These are phyloP conservation scores for Dynastes grantii DNA, from an alignment of 2,888 invertebrate genomes.

Conservation along the genomic window DNA sequence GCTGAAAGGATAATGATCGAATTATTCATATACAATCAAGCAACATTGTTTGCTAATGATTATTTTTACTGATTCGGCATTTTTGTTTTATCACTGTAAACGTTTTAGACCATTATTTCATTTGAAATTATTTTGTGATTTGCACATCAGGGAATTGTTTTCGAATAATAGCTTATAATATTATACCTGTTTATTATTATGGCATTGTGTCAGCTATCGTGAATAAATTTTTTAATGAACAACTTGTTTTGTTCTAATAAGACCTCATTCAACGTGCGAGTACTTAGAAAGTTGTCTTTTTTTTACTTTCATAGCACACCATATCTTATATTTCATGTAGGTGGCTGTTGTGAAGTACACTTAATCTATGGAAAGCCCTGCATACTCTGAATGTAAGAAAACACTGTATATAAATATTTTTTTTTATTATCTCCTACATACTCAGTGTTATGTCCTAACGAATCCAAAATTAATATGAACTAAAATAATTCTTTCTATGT, in stretches of 20 bases:
- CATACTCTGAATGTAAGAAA: too few relatives aligned
- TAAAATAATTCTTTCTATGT: too few relatives aligned
- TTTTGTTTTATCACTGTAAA: slow-evolving; percentile 53
- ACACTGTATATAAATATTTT: too few relatives aligned
- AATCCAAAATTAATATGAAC: too few relatives aligned
- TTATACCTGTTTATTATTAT: slow-evolving; percentile 38
- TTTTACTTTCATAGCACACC: not conserved
- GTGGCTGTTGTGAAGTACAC: too few relatives aligned
- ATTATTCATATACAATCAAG: slow-evolving; percentile 59
- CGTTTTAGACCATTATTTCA: slow-evolving; percentile 49
- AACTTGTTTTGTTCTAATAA: slow-evolving; percentile 42
- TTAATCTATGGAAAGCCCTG: too few relatives aligned
- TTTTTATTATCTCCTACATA: too few relatives aligned
- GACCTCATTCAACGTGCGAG: not conserved
- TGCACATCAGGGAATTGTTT: slow-evolving; percentile 43
- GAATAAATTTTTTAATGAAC: slow-evolving; percentile 39
- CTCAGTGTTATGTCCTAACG: too few relatives aligned
- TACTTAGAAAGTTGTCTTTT: not conserved
- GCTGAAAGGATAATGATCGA: slow-evolving; percentile 64
- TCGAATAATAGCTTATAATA: slow-evolving; percentile 38
- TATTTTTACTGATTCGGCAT: slow-evolving; percentile 55
- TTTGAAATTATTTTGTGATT: slow-evolving; percentile 48
- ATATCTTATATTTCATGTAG: too few relatives aligned
- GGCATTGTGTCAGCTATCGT: slow-evolving; percentile 26
- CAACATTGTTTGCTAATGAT: slow-evolving; percentile 55